Base-by-base conservation (phyloP, 2,888 invertebrate genomes). In the Ellobium chinense region DNA sequence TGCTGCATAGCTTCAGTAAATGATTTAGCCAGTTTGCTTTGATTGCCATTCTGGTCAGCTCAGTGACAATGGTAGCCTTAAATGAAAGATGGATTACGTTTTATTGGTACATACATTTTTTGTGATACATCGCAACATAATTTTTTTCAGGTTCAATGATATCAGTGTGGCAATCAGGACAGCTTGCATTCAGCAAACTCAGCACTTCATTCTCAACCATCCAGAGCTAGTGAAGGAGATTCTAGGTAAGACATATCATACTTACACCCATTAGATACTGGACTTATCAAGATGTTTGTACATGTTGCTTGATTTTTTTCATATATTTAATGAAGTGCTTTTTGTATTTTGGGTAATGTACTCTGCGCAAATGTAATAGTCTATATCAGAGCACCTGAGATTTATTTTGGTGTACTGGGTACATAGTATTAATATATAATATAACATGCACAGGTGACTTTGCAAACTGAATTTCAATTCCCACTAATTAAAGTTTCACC, bases 111-210 rank as follows among this genome's bases (percentile, higher is more conserved):
- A 62, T 12, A 24, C n/a, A 24, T 24, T 21, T 21, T 62, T 62
- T 12, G 9, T 62, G 24, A 14, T 62, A 9, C 63, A 24, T 27
- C 12, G 24, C 12, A 62, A n/a, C 24, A 36, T 7, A 14, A 7
- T 46, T 39, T 46, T 58, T 56, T 58, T 7, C 87, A 94, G 97
- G 88, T 99, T 98, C 93, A 98, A 98, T 93, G 99, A 99, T 93
- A 98, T 99, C 88, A 97, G 97, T 73, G 96, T 97, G 5, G 95
- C 96, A 0, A 98, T 99, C 87, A 95, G 99, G 80, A 97, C 96
- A 80, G 97, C 98, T 93, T 99, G 99, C 93, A 98, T 99, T 1
- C 98, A 98, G 92, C 98, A 98, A 91, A 97, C 98, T 24, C 98
- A 98, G 97, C 98, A 98, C 92, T 98, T 99, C 92, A 94, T 99